Percentiles rank a stretch among this genome's conserved stretches.
Conservation (phyloP, 2,888 invertebrate genomes). For the Anoncus sp. region DNA sequence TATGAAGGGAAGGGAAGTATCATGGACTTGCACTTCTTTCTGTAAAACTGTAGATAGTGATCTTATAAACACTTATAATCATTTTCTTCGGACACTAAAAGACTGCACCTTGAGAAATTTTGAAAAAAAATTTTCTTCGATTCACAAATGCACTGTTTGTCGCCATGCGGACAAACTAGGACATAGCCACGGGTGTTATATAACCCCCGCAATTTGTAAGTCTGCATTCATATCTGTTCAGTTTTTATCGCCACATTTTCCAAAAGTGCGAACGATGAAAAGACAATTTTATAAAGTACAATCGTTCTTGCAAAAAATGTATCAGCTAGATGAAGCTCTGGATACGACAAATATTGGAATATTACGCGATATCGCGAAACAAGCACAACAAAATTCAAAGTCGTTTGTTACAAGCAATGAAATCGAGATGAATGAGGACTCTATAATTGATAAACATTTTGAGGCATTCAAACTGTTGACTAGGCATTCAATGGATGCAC, state of each 20-base stretch:
- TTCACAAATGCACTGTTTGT: conserved; percentile 40
- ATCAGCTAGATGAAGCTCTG: conserved; percentile 41
- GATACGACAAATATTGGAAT: conserved; percentile 22
- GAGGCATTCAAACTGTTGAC: conserved; percentile 60
- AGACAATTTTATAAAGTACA: conserved; percentile 44
- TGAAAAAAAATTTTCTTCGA: conserved; percentile 3
- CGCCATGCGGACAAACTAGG: conserved; percentile 38
- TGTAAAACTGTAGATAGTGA: conserved; percentile 31
- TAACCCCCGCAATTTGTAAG: conserved; percentile 47
- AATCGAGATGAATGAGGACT: conserved; percentile 60
- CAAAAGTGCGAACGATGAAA: conserved; percentile 54
- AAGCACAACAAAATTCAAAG: conserved; percentile 29
- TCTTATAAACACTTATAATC: conserved; percentile 11
- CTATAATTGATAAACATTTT: conserved; percentile 49
- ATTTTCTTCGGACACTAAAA: conserved; percentile 28
- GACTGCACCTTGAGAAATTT: conserved; percentile 37
- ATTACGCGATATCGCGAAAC: conserved; percentile 19
- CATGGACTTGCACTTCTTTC: conserved; percentile 45
- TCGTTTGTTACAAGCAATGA: conserved; percentile 25
- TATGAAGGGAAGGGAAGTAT: neutral
- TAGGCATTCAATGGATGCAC: conserved; percentile 61
- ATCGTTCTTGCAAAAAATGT: conserved; percentile 16
- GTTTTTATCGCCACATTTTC: conserved; percentile 63
- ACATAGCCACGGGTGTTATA: conserved; percentile 50
- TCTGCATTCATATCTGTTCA: conserved; percentile 59